Base-by-base conservation (phyloP, 2,113 vertebrate species). In the Psophia crepitans region DNA sequence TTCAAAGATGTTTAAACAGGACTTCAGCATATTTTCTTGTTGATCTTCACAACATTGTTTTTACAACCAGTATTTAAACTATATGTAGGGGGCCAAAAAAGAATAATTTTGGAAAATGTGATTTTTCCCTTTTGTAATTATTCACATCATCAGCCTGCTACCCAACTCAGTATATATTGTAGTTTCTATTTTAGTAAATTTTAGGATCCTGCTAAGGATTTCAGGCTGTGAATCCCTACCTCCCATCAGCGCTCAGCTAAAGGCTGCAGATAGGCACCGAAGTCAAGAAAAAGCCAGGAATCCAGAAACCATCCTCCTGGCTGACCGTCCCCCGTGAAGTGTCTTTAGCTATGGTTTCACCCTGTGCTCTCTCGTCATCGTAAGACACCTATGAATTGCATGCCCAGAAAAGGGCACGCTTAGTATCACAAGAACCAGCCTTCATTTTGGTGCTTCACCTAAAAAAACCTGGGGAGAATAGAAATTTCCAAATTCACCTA, bases 391-490 rank as follows among this genome's bases (percentile, higher is more conserved):
- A 4, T 1, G 30, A 49, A 46, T 2, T 7, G 20, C 10, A 30
- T 2, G 14, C 32, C 37, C 49, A 61, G n/a, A n/a, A 35, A 53
- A 70, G 32, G 24, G 6, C 8, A 37, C 0, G 0, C 35, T 37
- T 30, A 8, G 8, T 17, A 1, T 9, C 43, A 32, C n/a, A 64
- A 54, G 79, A 79, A 20, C 37, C 28, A 64, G 2, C 2, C 28
- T 57, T 49, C 21, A 4, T 11, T 51, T 26, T 14, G 14, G 7
- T 8, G 30, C 14, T 19, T 51, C 26, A 37, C 18, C 8, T 10
- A 6, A 56, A 44, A 49, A n/a, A 16, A 8, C 2, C 0, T 5
- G 9, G 5, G 10, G 41, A 48, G 14, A 71, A 33, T 0, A 82
- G 32, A 46, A 79, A 71, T 23, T 49, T 33, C 70, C 1, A 0